phyloP scores from a whole-genome alignment of 2,888 invertebrate genomes.

The Caenorhabditis sp. region DNA sequence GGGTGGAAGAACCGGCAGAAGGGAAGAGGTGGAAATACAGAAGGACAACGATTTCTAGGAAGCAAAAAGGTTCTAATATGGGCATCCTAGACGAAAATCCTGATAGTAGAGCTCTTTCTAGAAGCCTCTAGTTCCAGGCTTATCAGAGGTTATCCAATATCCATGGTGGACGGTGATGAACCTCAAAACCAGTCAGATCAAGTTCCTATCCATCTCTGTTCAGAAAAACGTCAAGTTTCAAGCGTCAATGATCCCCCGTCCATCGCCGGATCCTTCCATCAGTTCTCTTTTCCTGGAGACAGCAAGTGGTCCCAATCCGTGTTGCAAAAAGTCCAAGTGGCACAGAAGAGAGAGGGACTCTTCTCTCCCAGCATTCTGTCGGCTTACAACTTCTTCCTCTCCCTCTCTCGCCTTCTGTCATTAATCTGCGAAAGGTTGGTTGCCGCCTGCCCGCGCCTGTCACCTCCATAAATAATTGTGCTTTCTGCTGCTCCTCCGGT shows the following conservation, averaged over 20 bases:
- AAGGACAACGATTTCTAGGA: too few species aligned
- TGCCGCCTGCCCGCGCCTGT: conserved; percentile 59
- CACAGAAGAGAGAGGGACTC: conserved; percentile 51
- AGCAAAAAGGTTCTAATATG: too few species aligned
- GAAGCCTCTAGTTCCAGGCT: too few species aligned
- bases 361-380: conserved; percentile 24
- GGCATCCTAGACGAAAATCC: too few species aligned
- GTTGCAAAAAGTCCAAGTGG: conserved; percentile 47
- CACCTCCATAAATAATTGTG: conserved; percentile 64
- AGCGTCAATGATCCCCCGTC: conserved; percentile 42
- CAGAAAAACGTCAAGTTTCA: too few species aligned
- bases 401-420: conserved; percentile 14
- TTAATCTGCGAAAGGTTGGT: conserved; percentile 63
- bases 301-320: conserved; percentile 31
- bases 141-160: too few species aligned
- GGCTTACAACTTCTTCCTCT: conserved; percentile 47
- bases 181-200: too few species aligned
- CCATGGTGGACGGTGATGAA: too few species aligned
- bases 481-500: conserved; percentile 34
- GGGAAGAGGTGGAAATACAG: too few species aligned
- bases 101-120: too few species aligned
- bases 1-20: background rate
- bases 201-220: too few species aligned
- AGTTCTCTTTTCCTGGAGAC: conserved; percentile 42
- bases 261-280: conserved; percentile 23